Evolutionary conservation across 1,140 invertebrate genomes (phyloP), one percentile per base, ranked within the genome.

Genomic region (Drosophila virilis): DNA sequence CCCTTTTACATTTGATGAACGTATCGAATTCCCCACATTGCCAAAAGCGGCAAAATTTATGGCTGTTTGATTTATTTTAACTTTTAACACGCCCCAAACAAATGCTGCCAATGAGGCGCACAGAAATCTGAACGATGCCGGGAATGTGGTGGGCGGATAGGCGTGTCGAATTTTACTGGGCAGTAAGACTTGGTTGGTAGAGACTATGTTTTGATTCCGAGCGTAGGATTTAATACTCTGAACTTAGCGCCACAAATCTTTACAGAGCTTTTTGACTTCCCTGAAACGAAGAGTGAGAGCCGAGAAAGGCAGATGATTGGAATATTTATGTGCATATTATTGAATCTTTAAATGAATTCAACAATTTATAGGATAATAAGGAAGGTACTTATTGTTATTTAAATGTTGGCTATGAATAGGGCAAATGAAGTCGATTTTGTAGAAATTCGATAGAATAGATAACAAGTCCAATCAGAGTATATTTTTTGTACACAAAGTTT

Each of bases 1-100:
- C 83, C 83, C 79, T 88, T 88, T 88, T 88, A 88, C 84, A 83
- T 88, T 88, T 88, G 84, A 89, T 89, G 83, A 83, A 88, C 83
- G 83, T 83, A 89, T 88, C 83, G 84, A 88, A 88, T 86, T 86
- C 79, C 82, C 79, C 83, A 82, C 74, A 83, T 88, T 88, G 83
- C 79, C 83, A 74, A 88, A 79, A 79, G 13, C 69, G 59, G 58
- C 79, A 68, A 77, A 69, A 88, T 88, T 88, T 88, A 88, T 88
- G 79, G 83, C 84, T 80, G 65, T 88, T 88, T 88, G 83, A 88
- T 88, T 88, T 88, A 88, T 88, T 88, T 88, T 88, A 83, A 88
- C 83, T 88, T 89, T 88, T 88, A 89, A 74, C 83, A 89, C 83
- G 83, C 83, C 75, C 79, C 66, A 70, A 60, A 61, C 59, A 74